A percentile compares a stretch with the other conserved stretches of the same genome.
Conservation (phyloP, 2,113 vertebrate species). For the Rattus norvegicus region GRCr8 NC_086020.1:248282501-248283000, state of each 20-base stretch:
- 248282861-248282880: conserved; percentile 77
- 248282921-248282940: background rate
- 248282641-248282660: background rate
- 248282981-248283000: background rate
- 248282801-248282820: background rate
- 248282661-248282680: background rate
- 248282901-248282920: conserved; percentile 4
- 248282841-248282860: conserved; percentile 55
- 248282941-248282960: background rate
- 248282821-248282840: background rate
- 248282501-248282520: background rate
- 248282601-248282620: background rate
- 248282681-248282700: background rate
- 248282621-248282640: background rate
- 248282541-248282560: background rate
- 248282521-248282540: background rate
- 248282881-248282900: conserved; percentile 73
- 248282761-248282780: background rate
- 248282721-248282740: background rate
- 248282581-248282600: background rate
- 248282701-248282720: background rate
- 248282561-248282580: background rate
- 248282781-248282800: background rate
- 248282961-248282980: background rate
- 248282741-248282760: background rate